Percentiles rank a stretch among this genome's conserved stretches.
These are phyloP conservation scores for Capreolus pygargus DNA, from an alignment of 2,113 vertebrate species.

Conservation along the genomic window DNA sequence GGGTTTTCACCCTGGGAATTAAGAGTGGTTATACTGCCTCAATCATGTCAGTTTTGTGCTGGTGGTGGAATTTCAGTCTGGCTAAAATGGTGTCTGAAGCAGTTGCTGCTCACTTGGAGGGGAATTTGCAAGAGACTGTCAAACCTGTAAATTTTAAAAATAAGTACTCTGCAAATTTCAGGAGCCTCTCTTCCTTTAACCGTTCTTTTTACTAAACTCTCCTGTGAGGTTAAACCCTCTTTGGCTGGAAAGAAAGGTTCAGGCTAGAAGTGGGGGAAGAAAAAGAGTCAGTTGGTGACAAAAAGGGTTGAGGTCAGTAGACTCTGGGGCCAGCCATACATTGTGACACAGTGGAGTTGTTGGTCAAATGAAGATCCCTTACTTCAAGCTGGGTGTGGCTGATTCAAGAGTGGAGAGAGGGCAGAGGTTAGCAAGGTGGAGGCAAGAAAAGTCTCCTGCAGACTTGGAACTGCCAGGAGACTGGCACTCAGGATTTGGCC, in stretches of 20 bases:
- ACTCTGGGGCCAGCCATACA: not conserved
- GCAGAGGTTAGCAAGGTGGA: not conserved
- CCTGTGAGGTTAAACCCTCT: not conserved
- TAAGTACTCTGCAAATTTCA: not conserved
- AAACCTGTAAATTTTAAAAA: not conserved
- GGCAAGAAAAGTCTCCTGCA: not conserved
- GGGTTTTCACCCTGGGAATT: not conserved
- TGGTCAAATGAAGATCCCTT: not conserved
- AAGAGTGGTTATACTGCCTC: not conserved
- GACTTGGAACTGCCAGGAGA: not conserved
- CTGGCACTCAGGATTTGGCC: not conserved
- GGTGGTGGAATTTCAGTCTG: not conserved
- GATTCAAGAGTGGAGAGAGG: not conserved
- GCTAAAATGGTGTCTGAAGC: not conserved
- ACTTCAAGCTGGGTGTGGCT: not conserved
- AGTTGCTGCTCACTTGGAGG: not conserved
- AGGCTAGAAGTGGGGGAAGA: not conserved
- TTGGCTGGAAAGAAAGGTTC: not conserved
- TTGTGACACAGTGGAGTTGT: conserved; percentile 41
- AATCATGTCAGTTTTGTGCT: not conserved
- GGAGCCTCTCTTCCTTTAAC: not conserved
- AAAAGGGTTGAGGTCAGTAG: not conserved
- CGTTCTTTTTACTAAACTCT: not conserved
- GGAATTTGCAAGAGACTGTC: not conserved
- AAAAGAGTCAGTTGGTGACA: not conserved